Percentiles rank a stretch among this genome's conserved stretches.
These are phyloP conservation scores for Ctena decussata DNA, from an alignment of 2,888 invertebrate genomes.

Conservation along the genomic window DNA sequence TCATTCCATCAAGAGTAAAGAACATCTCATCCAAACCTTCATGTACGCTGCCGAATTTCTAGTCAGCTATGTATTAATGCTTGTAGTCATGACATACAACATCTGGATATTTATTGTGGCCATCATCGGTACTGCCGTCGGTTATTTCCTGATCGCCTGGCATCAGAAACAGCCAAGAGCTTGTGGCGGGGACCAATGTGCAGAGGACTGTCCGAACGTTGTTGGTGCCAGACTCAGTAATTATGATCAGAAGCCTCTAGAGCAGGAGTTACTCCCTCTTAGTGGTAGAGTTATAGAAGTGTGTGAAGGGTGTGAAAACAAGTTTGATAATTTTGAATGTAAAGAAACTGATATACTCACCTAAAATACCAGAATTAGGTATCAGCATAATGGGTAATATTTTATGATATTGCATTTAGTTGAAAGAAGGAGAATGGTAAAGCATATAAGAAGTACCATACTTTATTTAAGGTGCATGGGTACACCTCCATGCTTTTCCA, in stretches of 20 bases:
- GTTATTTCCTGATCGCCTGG: constrained; percentile 63
- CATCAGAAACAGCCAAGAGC: constrained; percentile 36
- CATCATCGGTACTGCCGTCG: constrained; percentile 56
- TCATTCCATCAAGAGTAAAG: constrained; percentile 68
- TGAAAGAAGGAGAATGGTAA: too few species aligned
- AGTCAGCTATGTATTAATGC: constrained; percentile 70
- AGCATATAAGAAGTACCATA: too few species aligned
- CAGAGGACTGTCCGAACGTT: constrained; percentile 33
- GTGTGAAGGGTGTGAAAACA: constrained; percentile 29
- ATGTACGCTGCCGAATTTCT: constrained; percentile 67
- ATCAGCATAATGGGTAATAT: too few species aligned
- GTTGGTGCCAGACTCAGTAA: constrained; percentile 7
- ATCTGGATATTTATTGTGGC: constrained; percentile 67
- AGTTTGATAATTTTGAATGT: not conserved
- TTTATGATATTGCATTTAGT: too few species aligned
- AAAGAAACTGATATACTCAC: not conserved
- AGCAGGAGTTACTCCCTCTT: constrained; percentile 61
- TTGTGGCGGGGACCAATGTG: not conserved
- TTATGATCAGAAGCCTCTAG: constrained; percentile 39
- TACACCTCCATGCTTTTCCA: too few species aligned
- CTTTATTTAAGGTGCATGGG: too few species aligned
- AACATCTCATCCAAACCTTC: constrained; percentile 69
- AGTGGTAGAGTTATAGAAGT: constrained; percentile 8
- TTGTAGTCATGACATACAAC: constrained; percentile 74
- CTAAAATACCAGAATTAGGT: too few species aligned